Evolutionary conservation across 2,113 vertebrate genomes (phyloP), one percentile per base, ranked within the genome.

Genomic region (Illadopsis cleaveri): DNA sequence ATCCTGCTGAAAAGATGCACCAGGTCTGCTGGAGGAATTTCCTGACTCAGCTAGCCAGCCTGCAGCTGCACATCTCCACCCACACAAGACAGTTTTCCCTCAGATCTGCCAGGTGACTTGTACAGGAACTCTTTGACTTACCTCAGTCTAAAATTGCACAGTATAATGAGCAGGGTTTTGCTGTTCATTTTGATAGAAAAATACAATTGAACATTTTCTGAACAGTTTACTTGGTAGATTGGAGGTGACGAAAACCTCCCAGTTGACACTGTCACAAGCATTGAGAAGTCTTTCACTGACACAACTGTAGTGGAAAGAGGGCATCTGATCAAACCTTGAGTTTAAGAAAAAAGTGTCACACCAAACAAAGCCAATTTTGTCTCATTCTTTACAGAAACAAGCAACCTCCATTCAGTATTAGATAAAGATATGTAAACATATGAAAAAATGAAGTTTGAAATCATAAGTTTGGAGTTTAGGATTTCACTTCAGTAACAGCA

Each of bases 321-420:
- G 42, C 3, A 4, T 35, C 21, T 75, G 47, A 86, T 56, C 15
- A 75, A 78, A 11, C 3, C 30, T 22, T n/a, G 13, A 51, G 10
- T 31, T 33, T 40, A 51, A 64, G 24, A 25, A 68, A 54, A 89
- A 53, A 11, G 3, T 2, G 2, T 7, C 33, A 30, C 71, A 40
- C 5, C 9, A 61, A 68, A 23, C 9, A 68, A 90, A 56, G 18
- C 10, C 13, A n/a, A 11, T 12, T 68, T 86, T 75, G 6, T 11
- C n/a, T 58, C 53, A 44, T 62, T 80, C 12, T 83, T 78, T 53
- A 30, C n/a, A 35, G 21, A 57, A 86, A 54, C 6, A 76, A 69
- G 2, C 5, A 45, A 40, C 5, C 7, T 48, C 53, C 1, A 1
- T 40, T 70, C 14, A 54, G 2, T 15, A 20, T n/a, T n/a, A 35